Conservation (phyloP, 1,140 invertebrate species). For the Araneus ventricosus region DNA sequence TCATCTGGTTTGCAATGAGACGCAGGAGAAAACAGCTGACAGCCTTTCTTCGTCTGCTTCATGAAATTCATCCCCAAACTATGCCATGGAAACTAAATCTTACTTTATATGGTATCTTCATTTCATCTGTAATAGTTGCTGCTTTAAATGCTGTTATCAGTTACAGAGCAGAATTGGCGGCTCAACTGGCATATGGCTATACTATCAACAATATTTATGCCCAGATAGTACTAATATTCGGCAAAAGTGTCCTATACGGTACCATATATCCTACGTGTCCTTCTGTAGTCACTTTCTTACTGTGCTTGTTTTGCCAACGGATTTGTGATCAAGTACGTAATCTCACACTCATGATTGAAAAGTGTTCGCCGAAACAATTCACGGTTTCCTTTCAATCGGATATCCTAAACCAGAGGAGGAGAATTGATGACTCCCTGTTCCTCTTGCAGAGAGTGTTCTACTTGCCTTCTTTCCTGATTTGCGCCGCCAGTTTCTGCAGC, state of each 20-base stretch:
- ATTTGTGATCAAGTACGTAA: not conserved
- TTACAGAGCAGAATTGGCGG: no score
- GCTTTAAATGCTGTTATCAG: no score
- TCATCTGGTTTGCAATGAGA: no score
- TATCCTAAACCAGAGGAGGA: not conserved
- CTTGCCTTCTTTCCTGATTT: not conserved
- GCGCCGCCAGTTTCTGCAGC: not conserved
- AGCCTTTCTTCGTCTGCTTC: no score
- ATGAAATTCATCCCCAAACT: no score
- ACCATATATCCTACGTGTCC: not conserved
- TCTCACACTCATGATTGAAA: not conserved
- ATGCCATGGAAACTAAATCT: no score
- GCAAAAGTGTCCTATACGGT: not conserved
- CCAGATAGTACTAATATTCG: not conserved
- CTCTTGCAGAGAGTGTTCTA: not conserved
- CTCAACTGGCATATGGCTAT: no score
- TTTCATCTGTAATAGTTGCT: no score
- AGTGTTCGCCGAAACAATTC: not conserved
- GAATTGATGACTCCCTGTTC: not conserved
- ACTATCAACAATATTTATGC: no score
- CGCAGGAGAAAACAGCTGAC: no score
- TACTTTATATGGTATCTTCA: no score
- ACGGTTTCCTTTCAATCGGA: not conserved
- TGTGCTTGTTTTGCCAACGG: not conserved
- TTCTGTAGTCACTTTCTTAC: not conserved